Conservation (phyloP, 2,113 vertebrate species). For the Smithornis capensis region DNA sequence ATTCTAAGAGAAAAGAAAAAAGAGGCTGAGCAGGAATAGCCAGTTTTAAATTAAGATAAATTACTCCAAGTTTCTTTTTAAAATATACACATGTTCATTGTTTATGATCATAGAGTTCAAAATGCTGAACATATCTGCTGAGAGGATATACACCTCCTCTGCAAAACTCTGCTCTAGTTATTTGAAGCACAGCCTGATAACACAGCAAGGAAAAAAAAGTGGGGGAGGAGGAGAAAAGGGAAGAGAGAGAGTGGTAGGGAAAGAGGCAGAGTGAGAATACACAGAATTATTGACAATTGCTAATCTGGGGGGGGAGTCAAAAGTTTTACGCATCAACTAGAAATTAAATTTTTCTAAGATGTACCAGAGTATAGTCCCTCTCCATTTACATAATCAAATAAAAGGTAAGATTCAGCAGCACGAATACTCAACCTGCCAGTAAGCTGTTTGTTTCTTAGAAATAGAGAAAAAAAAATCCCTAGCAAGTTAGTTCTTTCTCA, state of each 20-base stretch:
- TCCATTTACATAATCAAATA: constrained; percentile 60
- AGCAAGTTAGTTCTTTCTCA: constrained; percentile 33
- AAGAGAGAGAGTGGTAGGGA: not conserved
- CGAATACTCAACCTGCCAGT: not conserved
- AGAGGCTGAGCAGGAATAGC: constrained; percentile 17
- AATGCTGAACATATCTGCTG: constrained; percentile 2
- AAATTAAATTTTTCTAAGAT: constrained; percentile 54
- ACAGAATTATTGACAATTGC: not conserved
- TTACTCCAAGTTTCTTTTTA: constrained; percentile 37
- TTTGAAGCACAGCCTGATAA: constrained; percentile 49
- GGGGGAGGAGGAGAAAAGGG: accelerated
- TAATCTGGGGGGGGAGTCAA: not conserved
- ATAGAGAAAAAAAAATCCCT: not conserved
- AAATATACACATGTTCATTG: constrained; percentile 47
- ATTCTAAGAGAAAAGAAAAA: constrained; percentile 18
- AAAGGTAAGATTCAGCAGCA: constrained; percentile 46
- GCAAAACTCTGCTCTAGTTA: constrained; percentile 13
- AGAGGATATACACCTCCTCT: constrained; percentile 7
- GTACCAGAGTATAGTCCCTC: constrained; percentile 1
- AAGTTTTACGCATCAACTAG: constrained; percentile 10
- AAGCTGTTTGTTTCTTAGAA: constrained; percentile 34
- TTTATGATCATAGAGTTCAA: constrained; percentile 38
- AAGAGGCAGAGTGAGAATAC: not conserved
- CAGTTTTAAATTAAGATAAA: constrained; percentile 62
- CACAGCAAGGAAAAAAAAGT: not conserved